Evolutionary conservation across 2,113 vertebrate genomes (phyloP).

Genomic region (Excalfactoria chinensis): DNA sequence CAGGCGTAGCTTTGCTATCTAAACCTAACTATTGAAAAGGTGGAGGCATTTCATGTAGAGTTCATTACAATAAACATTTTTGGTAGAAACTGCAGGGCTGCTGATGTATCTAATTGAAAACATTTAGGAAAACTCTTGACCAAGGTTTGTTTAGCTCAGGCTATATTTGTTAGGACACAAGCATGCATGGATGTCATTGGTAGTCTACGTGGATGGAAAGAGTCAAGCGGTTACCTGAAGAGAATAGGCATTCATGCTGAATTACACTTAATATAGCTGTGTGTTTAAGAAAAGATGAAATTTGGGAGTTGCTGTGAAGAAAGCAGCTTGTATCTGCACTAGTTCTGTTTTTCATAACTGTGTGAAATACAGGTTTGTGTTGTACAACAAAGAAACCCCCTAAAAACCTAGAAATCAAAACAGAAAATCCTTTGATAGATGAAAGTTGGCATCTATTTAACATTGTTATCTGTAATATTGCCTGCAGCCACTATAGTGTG

Average conservation of each 20-base stretch:
- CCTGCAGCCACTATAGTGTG: background rate
- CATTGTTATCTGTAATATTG: background rate
- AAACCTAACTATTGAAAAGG: background rate
- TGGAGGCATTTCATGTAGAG: background rate
- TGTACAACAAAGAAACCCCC: background rate
- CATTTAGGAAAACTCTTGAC: background rate
- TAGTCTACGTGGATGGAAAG: background rate
- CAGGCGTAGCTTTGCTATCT: background rate
- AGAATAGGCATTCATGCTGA: background rate
- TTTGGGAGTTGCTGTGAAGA: background rate
- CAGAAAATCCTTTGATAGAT: conserved; percentile 13
- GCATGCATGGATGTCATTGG: background rate
- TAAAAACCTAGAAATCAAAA: conserved; percentile 35
- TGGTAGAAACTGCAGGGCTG: background rate
- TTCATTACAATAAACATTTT: background rate
- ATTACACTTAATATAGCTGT: background rate
- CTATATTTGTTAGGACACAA: background rate
- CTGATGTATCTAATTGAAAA: background rate
- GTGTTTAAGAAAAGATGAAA: background rate
- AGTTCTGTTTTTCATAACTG: conserved; percentile 1
- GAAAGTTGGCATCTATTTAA: background rate
- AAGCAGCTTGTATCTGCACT: background rate
- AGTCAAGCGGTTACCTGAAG: background rate
- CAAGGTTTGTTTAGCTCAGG: background rate
- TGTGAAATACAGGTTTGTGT: background rate